Percentiles rank a stretch among this genome's conserved stretches.
phyloP scores from a whole-genome alignment of 2,113 vertebrate genomes.

The Halichoeres trimaculatus region DNA sequence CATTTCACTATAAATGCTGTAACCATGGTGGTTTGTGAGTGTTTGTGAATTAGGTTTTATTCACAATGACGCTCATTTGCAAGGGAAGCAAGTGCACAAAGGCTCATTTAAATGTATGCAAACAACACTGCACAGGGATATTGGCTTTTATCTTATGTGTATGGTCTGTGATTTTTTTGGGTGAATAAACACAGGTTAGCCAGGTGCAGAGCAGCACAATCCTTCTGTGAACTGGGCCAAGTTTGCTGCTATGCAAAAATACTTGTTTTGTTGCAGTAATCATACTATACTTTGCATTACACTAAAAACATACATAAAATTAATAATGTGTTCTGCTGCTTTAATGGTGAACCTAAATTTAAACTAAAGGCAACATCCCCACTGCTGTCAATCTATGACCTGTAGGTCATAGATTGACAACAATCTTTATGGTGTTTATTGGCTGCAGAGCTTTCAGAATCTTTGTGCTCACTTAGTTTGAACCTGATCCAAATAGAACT shows the following conservation, averaged over 20 bases:
- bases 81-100: no score
- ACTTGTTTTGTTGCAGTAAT: neutral
- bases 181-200: neutral
- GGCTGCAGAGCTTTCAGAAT: neutral
- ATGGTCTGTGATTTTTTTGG: neutral
- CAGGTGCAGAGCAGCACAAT: no score
- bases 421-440: neutral
- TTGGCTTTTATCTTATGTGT: no score
- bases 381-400: no score
- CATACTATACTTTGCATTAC: neutral
- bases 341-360: neutral
- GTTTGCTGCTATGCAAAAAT: neutral
- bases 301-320: neutral
- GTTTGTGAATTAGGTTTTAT: no score
- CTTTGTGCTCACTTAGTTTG: neutral
- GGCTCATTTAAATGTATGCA: no score
- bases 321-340: no score
- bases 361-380: neutral
- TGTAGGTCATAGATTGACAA: neutral
- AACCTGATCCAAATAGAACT: neutral
- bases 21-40: no score
- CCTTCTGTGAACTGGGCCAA: no score
- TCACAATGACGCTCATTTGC: no score
- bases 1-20: no score
- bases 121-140: no score